Base-by-base conservation (phyloP, 2,888 invertebrate genomes). In the Tineola bisselliella region DNA sequence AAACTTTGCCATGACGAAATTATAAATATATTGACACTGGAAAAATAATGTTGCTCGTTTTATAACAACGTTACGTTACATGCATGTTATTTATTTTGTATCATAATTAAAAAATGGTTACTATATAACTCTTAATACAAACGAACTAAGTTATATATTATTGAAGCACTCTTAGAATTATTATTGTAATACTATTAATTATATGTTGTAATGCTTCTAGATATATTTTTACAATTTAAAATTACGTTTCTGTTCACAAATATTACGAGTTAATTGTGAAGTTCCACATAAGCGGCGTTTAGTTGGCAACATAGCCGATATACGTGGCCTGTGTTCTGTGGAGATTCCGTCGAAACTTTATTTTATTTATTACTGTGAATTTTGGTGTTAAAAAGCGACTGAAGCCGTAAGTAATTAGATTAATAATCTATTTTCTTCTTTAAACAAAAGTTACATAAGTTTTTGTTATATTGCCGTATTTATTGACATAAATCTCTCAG, bases 271-370 rank as follows among this genome's bases (percentile, higher is more conserved):
- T 18, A 72, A 74, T 73, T 73, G 69, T 83, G 81, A 87, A 88
- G 81, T 86, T 88, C 87, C 87, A 88, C 87, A 87, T 88, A 83
- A 75, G 80, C 84, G 76, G 68, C 70, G 68, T 69, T 63, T 64
- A 63, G 64, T 74, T 86, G 86, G 79, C 86, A 86, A 83, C 83
- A 81, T 82, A 67, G 73, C 67, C 71, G 70, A 77, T 78, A 87
- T 87, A 87, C 87, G 87, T 87, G 87, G 87, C 87, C 84, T 62
- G 74, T 75, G 61, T 72, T 60, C 48, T 60, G 18, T 30, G 31
- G n/a, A 60, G 19, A 75, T 75, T 70, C 68, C 74, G 77, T 71
- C n/a, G 70, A 71, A 77, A 82, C 84, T 83, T 86, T 84, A 84
- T 82, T 82, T 58, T 58, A 81, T 83, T 83, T 81, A 84, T 81